phyloP scores from a whole-genome alignment of 2,797 vertebrate genomes.

The Psittacula echo region DNA sequence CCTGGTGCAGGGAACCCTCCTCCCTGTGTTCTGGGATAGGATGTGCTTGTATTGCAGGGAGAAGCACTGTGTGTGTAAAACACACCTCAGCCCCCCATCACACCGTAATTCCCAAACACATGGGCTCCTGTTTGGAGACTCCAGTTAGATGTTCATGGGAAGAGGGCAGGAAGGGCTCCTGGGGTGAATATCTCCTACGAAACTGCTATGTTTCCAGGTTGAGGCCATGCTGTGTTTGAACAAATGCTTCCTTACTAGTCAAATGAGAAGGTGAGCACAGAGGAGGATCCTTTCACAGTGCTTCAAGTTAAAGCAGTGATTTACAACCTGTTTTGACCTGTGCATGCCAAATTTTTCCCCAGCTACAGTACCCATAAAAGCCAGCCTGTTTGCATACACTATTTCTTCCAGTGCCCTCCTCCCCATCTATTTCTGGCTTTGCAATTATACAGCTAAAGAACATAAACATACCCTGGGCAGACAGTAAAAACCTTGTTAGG shows the following conservation, averaged over 20 bases:
- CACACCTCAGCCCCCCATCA: neutral
- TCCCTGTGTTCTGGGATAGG: neutral
- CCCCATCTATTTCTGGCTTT: neutral
- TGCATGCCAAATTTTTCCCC: neutral
- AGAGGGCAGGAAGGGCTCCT: neutral
- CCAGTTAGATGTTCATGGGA: neutral
- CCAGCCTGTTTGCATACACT: accelerated
- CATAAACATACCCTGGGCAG: neutral
- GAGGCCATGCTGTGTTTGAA: neutral
- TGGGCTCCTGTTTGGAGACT: neutral
- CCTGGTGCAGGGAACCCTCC: neutral
- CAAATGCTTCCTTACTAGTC: neutral
- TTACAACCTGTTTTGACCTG: neutral
- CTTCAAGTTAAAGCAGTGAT: neutral
- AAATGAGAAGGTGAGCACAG: neutral
- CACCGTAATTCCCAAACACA: accelerated
- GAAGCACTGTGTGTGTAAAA: neutral
- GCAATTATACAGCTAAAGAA: neutral
- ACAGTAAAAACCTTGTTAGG: neutral
- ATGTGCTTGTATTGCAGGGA: accelerated
- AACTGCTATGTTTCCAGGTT: neutral
- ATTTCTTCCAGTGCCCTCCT: neutral
- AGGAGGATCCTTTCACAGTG: accelerated
- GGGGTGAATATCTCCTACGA: accelerated
- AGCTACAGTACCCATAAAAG: neutral